These are phyloP conservation scores for Melanerpes aurifrons DNA, from an alignment of 2,113 vertebrate species.

Conservation along the genomic window DNA sequence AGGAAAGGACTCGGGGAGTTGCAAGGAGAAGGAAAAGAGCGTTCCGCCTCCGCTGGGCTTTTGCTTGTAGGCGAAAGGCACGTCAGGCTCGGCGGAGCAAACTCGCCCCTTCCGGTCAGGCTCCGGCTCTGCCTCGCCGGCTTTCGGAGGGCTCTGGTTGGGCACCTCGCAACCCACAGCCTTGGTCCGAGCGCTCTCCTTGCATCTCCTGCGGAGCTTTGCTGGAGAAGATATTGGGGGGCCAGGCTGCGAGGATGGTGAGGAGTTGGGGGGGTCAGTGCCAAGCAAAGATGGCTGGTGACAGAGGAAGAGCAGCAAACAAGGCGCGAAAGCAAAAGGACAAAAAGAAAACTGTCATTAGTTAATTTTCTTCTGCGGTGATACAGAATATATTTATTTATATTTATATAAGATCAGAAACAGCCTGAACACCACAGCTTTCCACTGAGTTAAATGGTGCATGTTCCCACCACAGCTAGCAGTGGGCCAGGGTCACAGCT, in stretches of 20 bases:
- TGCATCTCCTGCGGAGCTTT: conserved; percentile 88
- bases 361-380: conserved; percentile 82
- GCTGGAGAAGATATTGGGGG: conserved; percentile 80
- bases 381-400: conserved; percentile 29
- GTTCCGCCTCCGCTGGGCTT: conserved; percentile 83
- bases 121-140: conserved; percentile 67
- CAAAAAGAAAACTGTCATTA: conserved; percentile 96
- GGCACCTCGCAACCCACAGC: conserved; percentile 69
- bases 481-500: not conserved
- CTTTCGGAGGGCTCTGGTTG: conserved; percentile 47
- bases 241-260: conserved; percentile 80
- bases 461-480: not conserved
- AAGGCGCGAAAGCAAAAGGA: conserved; percentile 88
- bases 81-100: conserved; percentile 79
- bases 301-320: conserved; percentile 78
- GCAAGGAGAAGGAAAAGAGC: conserved; percentile 97
- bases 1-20: conserved; percentile 92
- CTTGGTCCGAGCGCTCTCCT: conserved; percentile 79
- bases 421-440: conserved; percentile 63
- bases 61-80: conserved; percentile 84
- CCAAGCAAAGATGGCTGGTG: conserved; percentile 81
- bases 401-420: conserved; percentile 35
- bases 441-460: not conserved
- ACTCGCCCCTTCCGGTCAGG: conserved; percentile 81
- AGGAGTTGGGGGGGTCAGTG: conserved; percentile 76